phyloP scores from a whole-genome alignment of 2,888 invertebrate genomes.

The Sphecodes monilicornis region DNA sequence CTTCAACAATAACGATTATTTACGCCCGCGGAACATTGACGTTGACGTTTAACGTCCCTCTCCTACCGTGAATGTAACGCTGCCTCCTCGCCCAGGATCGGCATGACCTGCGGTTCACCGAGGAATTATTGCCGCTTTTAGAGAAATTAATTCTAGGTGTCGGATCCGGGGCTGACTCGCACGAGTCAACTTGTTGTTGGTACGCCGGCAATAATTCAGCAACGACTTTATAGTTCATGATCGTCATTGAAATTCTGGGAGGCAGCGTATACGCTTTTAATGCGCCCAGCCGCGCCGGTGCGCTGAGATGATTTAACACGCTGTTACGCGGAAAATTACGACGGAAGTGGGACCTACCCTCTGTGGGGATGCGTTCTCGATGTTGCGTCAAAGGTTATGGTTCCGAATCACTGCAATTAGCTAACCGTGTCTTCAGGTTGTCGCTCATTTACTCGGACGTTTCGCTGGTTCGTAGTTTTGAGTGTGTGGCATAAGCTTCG shows the following conservation, averaged over 20 bases:
- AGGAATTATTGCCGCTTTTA: conserved; percentile 61
- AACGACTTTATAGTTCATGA: conserved; percentile 53
- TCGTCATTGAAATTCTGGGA: conserved; percentile 55
- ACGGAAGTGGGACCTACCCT: conserved; percentile 3
- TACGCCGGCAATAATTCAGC: conserved; percentile 49
- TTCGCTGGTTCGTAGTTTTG: not conserved
- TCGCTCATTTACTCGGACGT: not conserved
- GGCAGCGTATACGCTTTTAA: conserved; percentile 21
- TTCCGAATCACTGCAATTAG: conserved; percentile 6
- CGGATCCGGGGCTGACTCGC: conserved; percentile 44
- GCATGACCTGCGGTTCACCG: conserved; percentile 44
- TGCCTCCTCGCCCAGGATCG: conserved; percentile 36
- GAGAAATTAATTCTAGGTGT: conserved; percentile 68
- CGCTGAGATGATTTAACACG: conserved; percentile 37
- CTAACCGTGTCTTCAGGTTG: not conserved
- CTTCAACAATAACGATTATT: conserved; percentile 82
- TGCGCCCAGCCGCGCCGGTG: not conserved
- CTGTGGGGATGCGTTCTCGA: not conserved
- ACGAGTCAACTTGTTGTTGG: conserved; percentile 14
- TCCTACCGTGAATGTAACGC: conserved; percentile 69
- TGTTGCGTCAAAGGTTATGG: conserved; percentile 6
- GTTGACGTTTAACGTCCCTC: conserved; percentile 81
- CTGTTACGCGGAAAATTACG: conserved; percentile 24
- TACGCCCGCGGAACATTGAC: conserved; percentile 77
- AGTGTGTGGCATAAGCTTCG: not conserved